A percentile compares a stretch with the other conserved stretches of the same genome.
Conservation (phyloP, 2,888 invertebrate species). For the Amphipyra tragopoginis region DNA sequence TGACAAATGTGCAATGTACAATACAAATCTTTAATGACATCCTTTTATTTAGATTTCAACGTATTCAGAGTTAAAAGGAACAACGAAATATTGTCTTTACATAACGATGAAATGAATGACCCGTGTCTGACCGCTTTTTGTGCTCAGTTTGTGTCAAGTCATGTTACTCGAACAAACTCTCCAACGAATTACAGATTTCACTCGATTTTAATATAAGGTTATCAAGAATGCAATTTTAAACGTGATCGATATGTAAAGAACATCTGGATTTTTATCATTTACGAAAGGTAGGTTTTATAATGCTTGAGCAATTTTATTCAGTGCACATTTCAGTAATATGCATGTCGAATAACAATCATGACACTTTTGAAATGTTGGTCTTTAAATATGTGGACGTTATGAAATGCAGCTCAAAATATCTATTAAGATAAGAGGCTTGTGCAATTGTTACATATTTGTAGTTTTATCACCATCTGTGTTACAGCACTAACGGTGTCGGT, state of each 20-base stretch:
- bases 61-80: constrained; percentile 42
- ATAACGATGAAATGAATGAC: constrained; percentile 54
- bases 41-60: constrained; percentile 8
- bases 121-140: constrained; percentile 56
- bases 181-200: constrained; percentile 63
- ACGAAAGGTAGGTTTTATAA: constrained; percentile 50
- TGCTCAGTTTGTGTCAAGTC: constrained; percentile 65
- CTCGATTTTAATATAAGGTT: constrained; percentile 59
- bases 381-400: constrained; percentile 46
- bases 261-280: constrained; percentile 37
- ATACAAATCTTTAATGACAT: background rate
- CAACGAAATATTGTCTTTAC: constrained; percentile 52
- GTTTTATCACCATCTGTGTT: constrained; percentile 35
- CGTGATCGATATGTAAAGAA: constrained; percentile 45
- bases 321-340: constrained; percentile 53
- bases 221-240: constrained; percentile 53
- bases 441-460: constrained; percentile 49
- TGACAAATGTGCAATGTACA: no score
- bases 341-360: constrained; percentile 54
- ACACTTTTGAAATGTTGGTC: constrained; percentile 48
- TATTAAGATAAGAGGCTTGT: constrained; percentile 46
- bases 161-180: constrained; percentile 61
- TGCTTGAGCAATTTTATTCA: constrained; percentile 46
- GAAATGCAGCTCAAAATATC: constrained; percentile 42
- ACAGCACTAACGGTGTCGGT: constrained; percentile 41